Percentiles rank a stretch among this genome's conserved stretches.
Conservation (phyloP, 2,797 vertebrate species). For the Falco novaeseelandiae region DNA sequence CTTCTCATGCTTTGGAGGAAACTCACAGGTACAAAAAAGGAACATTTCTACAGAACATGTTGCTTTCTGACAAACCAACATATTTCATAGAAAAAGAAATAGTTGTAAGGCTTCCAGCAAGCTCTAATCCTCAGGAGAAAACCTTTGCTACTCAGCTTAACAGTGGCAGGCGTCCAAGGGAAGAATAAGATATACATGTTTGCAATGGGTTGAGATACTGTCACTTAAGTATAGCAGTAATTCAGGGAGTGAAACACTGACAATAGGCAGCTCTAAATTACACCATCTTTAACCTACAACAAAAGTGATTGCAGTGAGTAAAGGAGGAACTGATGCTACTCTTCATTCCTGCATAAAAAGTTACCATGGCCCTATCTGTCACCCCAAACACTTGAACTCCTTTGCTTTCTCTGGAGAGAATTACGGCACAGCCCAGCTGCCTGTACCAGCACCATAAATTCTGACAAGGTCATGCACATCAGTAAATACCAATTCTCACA, state of each 20-base stretch:
- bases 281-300: constrained; percentile 27
- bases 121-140: background rate
- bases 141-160: background rate
- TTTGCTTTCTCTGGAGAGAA: background rate
- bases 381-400: background rate
- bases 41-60: background rate
- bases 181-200: background rate
- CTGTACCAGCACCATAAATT: background rate
- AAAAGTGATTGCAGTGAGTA: background rate
- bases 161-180: background rate
- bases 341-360: background rate
- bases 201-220: background rate
- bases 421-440: background rate
- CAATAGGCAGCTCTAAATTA: constrained; percentile 3
- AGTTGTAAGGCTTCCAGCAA: background rate
- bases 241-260: background rate
- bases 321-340: background rate
- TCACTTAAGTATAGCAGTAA: background rate
- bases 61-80: background rate
- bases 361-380: background rate
- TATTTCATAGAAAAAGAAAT: background rate
- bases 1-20: background rate
- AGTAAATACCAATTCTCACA: background rate
- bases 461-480: background rate
- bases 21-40: background rate